phyloP scores from a whole-genome alignment of 2,888 invertebrate genomes.

The Stenotaenia linearis region DNA sequence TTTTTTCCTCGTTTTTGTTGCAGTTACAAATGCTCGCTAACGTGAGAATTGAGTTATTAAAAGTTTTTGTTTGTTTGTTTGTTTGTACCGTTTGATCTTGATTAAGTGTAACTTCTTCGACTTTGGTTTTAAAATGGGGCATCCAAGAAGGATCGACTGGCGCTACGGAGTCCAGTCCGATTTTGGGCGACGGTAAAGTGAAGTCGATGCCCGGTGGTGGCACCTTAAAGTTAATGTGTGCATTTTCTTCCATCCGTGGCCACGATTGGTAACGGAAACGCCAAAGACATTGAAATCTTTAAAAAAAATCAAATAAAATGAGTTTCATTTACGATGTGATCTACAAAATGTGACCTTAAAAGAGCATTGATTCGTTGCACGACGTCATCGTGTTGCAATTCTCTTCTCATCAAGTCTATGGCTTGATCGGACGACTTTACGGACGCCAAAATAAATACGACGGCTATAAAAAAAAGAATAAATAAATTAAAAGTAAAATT shows the following conservation, averaged over 20 bases:
- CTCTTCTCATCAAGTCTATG: conserved; percentile 79
- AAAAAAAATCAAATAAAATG: conserved; percentile 29
- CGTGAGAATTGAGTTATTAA: no score
- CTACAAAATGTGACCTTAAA: no score
- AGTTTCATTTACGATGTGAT: no score
- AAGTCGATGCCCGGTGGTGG: conserved; percentile 99
- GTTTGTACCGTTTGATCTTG: conserved; percentile 95
- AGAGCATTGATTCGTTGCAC: conserved; percentile 75
- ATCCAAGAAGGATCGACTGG: conserved; percentile 99
- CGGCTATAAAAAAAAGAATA: conserved; percentile 52
- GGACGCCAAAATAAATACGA: conserved; percentile 85
- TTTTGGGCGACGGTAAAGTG: conserved; percentile 96
- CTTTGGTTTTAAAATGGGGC: conserved; percentile 94
- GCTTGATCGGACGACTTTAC: conserved; percentile 87
- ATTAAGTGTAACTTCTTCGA: conserved; percentile 96
- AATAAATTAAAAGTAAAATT: no score
- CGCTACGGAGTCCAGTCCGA: conserved; percentile 88
- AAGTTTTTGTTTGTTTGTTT: no score
- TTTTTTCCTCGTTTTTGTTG: conserved; percentile 96
- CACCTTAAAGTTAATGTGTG: conserved; percentile 91
- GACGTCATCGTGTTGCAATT: conserved; percentile 77
- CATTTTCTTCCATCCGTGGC: conserved; percentile 98
- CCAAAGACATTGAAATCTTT: conserved; percentile 88
- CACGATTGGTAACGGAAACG: conserved; percentile 95
- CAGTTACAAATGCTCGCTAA: conserved; percentile 91